Percentiles rank a stretch among this genome's conserved stretches.
Conservation (phyloP, 1,140 invertebrate species). For the Monochamus saltuarius region DNA sequence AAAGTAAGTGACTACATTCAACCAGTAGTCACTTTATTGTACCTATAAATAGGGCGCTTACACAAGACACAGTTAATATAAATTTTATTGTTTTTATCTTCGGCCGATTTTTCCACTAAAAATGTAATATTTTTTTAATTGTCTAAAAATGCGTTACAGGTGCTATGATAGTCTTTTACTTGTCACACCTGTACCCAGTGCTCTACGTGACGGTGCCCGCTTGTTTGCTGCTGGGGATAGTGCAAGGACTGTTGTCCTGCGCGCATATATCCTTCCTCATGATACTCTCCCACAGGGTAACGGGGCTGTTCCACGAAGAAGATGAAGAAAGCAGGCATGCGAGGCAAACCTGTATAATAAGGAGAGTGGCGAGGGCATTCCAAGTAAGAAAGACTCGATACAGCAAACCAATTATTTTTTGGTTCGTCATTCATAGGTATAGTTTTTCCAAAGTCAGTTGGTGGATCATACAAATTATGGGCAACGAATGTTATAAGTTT, state of each 20-base stretch:
- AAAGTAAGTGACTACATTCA: no score
- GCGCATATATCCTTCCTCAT: constrained; percentile 62
- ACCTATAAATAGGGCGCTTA: no score
- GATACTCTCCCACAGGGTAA: constrained; percentile 59
- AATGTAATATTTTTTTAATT: no score
- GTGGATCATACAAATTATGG: no score
- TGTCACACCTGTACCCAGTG: constrained; percentile 62
- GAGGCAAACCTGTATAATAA: constrained; percentile 51
- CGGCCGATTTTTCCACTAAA: no score
- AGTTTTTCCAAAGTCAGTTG: not conserved
- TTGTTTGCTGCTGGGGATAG: constrained; percentile 62
- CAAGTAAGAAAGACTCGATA: constrained; percentile 50
- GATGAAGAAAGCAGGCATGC: constrained; percentile 50
- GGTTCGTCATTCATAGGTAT: no score
- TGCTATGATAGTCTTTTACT: constrained; percentile 54
- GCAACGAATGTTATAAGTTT: no score
- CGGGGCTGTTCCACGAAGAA: constrained; percentile 58
- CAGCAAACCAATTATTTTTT: no score
- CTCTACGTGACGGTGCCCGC: constrained; percentile 61
- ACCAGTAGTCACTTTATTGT: no score
- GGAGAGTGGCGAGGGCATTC: constrained; percentile 52
- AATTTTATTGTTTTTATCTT: no score
- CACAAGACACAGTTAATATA: no score
- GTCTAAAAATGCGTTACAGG: constrained; percentile 22
- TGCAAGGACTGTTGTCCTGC: constrained; percentile 57